phyloP scores from a whole-genome alignment of 2,888 invertebrate genomes.

The Andricus curvator region DNA sequence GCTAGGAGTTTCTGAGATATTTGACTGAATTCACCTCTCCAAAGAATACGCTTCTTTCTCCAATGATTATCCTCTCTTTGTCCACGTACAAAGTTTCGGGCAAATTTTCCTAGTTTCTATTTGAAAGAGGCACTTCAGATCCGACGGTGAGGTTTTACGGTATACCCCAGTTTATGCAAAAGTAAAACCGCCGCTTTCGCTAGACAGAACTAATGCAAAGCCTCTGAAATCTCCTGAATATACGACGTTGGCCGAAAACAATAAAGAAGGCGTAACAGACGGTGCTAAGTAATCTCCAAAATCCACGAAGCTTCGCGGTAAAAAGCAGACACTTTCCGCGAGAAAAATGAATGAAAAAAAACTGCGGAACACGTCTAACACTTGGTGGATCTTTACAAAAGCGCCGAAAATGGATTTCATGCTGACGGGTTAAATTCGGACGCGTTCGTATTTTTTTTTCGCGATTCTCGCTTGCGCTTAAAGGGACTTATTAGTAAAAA shows the following conservation, averaged over 20 bases:
- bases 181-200: conserved; percentile 8
- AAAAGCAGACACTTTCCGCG: conserved; percentile 11
- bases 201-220: conserved; percentile 23
- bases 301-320: conserved; percentile 11
- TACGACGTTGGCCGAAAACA: conserved; percentile 33
- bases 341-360: conserved; percentile 14
- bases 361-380: background rate
- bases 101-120: background rate
- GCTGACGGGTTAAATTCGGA: background rate
- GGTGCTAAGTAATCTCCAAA: conserved; percentile 23
- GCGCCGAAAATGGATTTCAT: background rate
- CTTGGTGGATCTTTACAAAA: background rate
- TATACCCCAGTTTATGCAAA: background rate
- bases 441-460: background rate
- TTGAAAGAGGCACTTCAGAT: background rate
- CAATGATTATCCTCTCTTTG: background rate
- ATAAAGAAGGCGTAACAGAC: conserved; percentile 34
- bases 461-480: background rate
- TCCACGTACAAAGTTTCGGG: background rate
- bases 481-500: background rate
- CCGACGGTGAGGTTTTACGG: background rate
- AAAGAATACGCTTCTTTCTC: background rate
- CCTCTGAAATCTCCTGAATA: conserved; percentile 26
- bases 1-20: background rate
- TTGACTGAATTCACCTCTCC: background rate